phyloP scores from a whole-genome alignment of 2,113 vertebrate species.

The Bubo scandiacus region DNA sequence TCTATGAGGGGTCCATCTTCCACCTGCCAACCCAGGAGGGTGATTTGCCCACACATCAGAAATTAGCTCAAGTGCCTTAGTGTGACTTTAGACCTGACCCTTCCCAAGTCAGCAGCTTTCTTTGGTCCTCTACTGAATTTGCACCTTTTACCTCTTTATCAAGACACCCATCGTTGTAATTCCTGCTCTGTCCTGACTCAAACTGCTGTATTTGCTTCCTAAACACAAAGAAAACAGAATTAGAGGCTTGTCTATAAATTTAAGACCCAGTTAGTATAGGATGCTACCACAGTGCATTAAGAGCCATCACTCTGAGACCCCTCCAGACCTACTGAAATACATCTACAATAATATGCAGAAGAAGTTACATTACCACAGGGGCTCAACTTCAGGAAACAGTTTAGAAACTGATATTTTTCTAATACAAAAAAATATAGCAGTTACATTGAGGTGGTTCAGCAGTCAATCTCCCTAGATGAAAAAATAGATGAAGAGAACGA shows the following conservation, averaged over 20 bases:
- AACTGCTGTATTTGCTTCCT: background rate
- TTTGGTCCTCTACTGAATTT: background rate
- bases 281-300: background rate
- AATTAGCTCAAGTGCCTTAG: background rate
- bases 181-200: background rate
- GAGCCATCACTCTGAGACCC: background rate
- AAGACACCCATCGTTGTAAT: background rate
- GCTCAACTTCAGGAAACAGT: background rate
- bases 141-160: background rate
- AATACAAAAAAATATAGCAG: background rate
- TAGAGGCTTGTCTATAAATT: background rate
- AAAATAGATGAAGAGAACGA: background rate
- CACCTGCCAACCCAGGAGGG: background rate
- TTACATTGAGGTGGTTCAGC: background rate
- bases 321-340: slow-evolving; percentile 3
- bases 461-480: background rate
- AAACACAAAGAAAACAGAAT: slow-evolving; percentile 1
- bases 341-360: background rate
- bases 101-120: background rate
- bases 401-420: background rate
- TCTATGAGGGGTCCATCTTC: background rate
- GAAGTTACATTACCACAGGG: background rate
- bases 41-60: background rate
- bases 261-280: background rate
- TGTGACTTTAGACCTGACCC: background rate